Conservation (phyloP, 2,797 vertebrate species). For the Pseudotriccus pelzelni region DNA sequence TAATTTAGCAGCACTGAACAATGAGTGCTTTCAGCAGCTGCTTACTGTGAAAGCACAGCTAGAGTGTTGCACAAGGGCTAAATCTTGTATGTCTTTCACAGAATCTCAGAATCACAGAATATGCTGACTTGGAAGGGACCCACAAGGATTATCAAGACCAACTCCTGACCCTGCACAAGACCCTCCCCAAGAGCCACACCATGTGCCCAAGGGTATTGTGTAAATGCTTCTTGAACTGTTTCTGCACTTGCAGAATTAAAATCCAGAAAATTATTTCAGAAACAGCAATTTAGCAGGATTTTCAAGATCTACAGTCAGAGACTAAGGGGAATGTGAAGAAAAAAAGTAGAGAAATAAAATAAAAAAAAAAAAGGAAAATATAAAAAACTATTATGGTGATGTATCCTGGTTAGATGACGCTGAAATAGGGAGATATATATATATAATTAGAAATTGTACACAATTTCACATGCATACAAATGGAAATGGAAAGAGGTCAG, state of each 20-base stretch:
- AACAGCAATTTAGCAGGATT: not conserved
- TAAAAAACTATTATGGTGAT: not conserved
- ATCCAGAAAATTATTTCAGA: not conserved
- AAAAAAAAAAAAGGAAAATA: not conserved
- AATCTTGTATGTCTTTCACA: not conserved
- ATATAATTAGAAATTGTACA: not conserved
- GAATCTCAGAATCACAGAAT: not conserved
- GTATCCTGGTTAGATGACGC: not conserved
- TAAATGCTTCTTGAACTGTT: not conserved
- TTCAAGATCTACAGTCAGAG: not conserved
- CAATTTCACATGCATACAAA: not conserved
- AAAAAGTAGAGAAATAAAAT: no score
- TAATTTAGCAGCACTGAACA: conserved; percentile 1
- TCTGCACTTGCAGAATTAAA: not conserved
- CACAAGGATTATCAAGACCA: not conserved
- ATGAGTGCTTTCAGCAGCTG: not conserved
- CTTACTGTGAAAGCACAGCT: not conserved
- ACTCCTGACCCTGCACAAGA: not conserved
- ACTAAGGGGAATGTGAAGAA: no score
- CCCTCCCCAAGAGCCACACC: not conserved
- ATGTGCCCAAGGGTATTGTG: not conserved
- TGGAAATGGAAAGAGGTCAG: not conserved
- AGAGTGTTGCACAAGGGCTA: not conserved
- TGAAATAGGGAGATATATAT: not conserved
- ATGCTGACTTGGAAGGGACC: not conserved